Percentiles rank a stretch among this genome's conserved stretches.
Evolutionary conservation across 1,140 invertebrate species (phyloP).

Genomic region (Drosophila lini): DNA sequence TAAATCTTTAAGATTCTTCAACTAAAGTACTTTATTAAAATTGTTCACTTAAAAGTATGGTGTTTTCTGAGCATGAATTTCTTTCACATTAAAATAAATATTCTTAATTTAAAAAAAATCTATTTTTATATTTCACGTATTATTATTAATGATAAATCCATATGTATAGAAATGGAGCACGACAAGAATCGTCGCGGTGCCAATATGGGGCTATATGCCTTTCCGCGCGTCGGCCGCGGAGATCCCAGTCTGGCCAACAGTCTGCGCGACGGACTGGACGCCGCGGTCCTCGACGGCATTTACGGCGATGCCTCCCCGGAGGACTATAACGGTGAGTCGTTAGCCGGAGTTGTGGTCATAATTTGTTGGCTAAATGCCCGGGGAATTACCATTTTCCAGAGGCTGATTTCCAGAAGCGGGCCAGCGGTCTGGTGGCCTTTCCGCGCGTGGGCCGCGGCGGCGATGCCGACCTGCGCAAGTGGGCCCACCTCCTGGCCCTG

Average conservation of each 20-base stretch:
- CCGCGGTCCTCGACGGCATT: slow-evolving; percentile 55
- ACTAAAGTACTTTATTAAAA: not conserved
- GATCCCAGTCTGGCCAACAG: slow-evolving; percentile 79
- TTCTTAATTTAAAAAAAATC: not conserved
- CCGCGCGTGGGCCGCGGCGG: slow-evolving; percentile 85
- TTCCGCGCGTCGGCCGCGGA: slow-evolving; percentile 86
- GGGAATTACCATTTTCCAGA: slow-evolving; percentile 21
- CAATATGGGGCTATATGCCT: slow-evolving; percentile 86
- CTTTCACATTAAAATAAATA: not conserved
- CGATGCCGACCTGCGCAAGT: slow-evolving; percentile 79
- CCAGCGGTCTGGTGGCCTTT: slow-evolving; percentile 85
- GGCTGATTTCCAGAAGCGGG: slow-evolving; percentile 79
- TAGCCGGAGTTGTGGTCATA: slow-evolving; percentile 21
- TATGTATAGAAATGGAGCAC: slow-evolving; percentile 61
- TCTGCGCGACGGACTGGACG: slow-evolving; percentile 66
- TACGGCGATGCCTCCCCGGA: slow-evolving; percentile 68
- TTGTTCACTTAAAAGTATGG: too few species aligned
- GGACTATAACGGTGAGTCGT: slow-evolving; percentile 75
- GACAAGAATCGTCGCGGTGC: slow-evolving; percentile 80
- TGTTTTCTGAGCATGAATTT: not conserved
- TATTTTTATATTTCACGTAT: too few species aligned
- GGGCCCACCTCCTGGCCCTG: slow-evolving; percentile 73
- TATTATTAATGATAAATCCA: not conserved
- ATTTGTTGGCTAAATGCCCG: slow-evolving; percentile 15
- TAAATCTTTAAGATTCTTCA: not conserved